Base-by-base conservation (phyloP, 2,797 vertebrate species). In the Carcharodon carcharias region DNA sequence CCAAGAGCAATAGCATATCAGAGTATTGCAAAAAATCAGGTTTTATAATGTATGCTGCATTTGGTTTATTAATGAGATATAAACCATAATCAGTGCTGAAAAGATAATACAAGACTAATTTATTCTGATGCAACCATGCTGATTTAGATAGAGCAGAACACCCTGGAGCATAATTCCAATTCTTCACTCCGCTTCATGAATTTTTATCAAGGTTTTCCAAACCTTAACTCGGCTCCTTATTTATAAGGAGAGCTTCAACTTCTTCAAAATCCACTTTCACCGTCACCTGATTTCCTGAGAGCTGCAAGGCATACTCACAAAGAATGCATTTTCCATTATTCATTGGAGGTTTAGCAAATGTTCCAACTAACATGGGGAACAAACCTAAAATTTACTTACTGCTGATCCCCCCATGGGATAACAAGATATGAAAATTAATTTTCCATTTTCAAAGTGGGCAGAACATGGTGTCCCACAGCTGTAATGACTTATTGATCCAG, bases 401-500 rank as follows among this genome's bases (percentile, higher is more conserved):
- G 61, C 63, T 40, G 61, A 93, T 40, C 7, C 18, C 45, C 9
- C 89, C 6, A 65, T 21, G 35, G 89, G 89, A 92, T 92, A 40
- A 23, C 63, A 92, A 63, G 21, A 65, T 3, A 67, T 93, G 21
- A 45, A 93, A 93, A 40, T 93, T 93, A 67, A 93, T 93, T 93
- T 40, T 93, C 23, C 63, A 93, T 93, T 93, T 67, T 67, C 91
- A 67, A 67, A 67, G 63, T 67, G 11, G 91, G 91, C 18, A 26
- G 91, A 67, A 93, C 40, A 67, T 26, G n/a, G 7, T 61, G 31
- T 1, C 88, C 58, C 88, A 93, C n/a, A 93, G 58, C 56, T 91
- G 56, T 63, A 91, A 63, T 67, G 63, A 50, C 63, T 91, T 91
- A 67, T 93, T 65, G 91, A 93, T 67, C 91, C 91, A 93, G 91